phyloP scores from a whole-genome alignment of 2,113 vertebrate genomes.

The Oophaga pumilio region DNA sequence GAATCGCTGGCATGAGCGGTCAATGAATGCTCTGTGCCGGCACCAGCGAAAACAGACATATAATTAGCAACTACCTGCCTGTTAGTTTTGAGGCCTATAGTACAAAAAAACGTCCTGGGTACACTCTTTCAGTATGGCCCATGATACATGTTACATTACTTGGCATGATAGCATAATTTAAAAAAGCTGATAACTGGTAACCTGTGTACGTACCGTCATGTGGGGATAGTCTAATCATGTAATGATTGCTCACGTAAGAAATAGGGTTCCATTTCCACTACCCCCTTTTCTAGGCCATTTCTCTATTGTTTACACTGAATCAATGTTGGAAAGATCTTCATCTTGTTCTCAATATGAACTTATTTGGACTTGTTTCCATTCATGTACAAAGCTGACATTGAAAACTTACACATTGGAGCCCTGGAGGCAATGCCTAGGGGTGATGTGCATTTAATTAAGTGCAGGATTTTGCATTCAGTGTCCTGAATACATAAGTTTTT shows the following conservation, averaged over 20 bases:
- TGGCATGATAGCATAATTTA: too few relatives aligned
- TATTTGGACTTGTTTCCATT: constrained; percentile 51
- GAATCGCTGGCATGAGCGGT: too few relatives aligned
- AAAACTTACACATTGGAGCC: constrained; percentile 58
- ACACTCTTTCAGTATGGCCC: too few relatives aligned
- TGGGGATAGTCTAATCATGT: too few relatives aligned
- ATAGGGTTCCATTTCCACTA: neutral
- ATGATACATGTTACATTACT: too few relatives aligned
- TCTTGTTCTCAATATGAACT: neutral
- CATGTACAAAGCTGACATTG: constrained; percentile 57
- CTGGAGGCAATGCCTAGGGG: constrained; percentile 65
- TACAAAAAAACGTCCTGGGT: too few relatives aligned
- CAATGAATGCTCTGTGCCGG: too few relatives aligned
- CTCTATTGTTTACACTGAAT: neutral
- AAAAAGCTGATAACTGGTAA: too few relatives aligned
- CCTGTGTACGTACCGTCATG: too few relatives aligned
- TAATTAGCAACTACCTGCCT: too few relatives aligned
- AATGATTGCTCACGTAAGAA: neutral
- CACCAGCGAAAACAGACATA: too few relatives aligned
- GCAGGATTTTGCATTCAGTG: constrained; percentile 16
- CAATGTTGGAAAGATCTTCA: neutral
- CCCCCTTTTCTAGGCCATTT: neutral
- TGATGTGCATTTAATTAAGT: constrained; percentile 61
- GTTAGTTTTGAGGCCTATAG: too few relatives aligned
- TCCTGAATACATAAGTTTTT: constrained; percentile 40